phyloP scores from a whole-genome alignment of 2,797 vertebrate genomes.

The Xenopus petersii region DNA sequence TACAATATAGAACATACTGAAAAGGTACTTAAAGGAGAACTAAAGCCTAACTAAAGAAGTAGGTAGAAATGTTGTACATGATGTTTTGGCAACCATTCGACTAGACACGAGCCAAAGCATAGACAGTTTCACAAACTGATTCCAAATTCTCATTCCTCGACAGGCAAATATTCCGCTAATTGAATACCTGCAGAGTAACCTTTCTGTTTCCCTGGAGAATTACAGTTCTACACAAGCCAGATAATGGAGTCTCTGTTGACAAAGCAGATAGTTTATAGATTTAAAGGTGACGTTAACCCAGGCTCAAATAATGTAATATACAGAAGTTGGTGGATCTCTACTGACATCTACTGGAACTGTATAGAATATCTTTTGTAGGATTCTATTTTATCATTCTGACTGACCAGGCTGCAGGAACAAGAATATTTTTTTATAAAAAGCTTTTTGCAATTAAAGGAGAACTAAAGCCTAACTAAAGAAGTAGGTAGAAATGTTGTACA shows the following conservation, averaged over 20 bases:
- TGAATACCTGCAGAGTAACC: slow-evolving; percentile 5
- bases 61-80: no score
- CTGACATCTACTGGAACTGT: slow-evolving; percentile 24
- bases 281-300: not conserved
- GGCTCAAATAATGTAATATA: not conserved
- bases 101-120: not conserved
- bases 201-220: slow-evolving; percentile 6
- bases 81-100: no score
- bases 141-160: not conserved
- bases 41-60: no score
- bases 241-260: slow-evolving; percentile 12
- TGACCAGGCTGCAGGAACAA: no score
- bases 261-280: slow-evolving; percentile 12
- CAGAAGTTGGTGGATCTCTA: slow-evolving; percentile 6
- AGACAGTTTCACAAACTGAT: slow-evolving; percentile 13
- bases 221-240: slow-evolving; percentile 7
- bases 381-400: no score
- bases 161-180: slow-evolving; percentile 1
- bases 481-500: no score
- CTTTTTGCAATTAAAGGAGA: no score
- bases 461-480: no score
- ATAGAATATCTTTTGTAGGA: no score
- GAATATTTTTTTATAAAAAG: no score
- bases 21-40: no score
- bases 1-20: no score